Percentiles rank a stretch among this genome's conserved stretches.
phyloP scores from a whole-genome alignment of 2,113 vertebrate species.

The Aspiorhynchus laticeps region DNA sequence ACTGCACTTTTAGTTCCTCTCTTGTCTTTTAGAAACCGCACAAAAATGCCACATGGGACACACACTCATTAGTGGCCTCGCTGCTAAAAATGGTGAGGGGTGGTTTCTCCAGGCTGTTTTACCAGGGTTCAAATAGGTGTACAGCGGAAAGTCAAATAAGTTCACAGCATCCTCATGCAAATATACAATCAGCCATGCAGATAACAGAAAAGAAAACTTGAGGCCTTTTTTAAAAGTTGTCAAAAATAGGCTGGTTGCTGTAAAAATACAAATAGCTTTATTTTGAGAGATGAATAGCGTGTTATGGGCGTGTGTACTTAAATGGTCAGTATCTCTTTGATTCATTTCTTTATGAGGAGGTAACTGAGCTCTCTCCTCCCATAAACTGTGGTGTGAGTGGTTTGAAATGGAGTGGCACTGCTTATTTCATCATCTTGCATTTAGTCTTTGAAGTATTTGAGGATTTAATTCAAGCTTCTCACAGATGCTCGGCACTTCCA shows the following conservation, averaged over 20 bases:
- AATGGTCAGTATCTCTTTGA: conserved; percentile 38
- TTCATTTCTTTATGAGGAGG: conserved; percentile 51
- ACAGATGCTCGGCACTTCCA: conserved; percentile 8
- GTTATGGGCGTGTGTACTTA: conserved; percentile 38
- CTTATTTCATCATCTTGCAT: conserved; percentile 67
- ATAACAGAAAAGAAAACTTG: not conserved
- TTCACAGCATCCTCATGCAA: conserved; percentile 22
- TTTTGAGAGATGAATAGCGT: conserved; percentile 24
- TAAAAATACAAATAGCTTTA: conserved; percentile 30
- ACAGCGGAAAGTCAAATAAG: conserved; percentile 49
- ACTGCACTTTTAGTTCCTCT: conserved; percentile 32
- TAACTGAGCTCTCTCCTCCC: conserved; percentile 41
- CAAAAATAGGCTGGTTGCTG: conserved; percentile 9
- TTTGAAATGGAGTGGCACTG: conserved; percentile 63
- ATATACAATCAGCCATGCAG: not conserved
- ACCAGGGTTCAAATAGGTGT: conserved; percentile 65
- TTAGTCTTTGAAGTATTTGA: conserved; percentile 66
- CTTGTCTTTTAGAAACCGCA: conserved; percentile 49
- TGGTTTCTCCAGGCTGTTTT: conserved; percentile 56
- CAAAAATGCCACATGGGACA: conserved; percentile 55
- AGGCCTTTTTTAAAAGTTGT: not conserved
- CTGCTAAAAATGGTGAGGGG: conserved; percentile 67
- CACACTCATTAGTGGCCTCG: conserved; percentile 67
- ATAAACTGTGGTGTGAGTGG: conserved; percentile 62
- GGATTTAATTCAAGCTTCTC: conserved; percentile 9